Conservation (phyloP, 53 echinoderm and acorn worm species). For the Actinopyga echinites region DNA sequence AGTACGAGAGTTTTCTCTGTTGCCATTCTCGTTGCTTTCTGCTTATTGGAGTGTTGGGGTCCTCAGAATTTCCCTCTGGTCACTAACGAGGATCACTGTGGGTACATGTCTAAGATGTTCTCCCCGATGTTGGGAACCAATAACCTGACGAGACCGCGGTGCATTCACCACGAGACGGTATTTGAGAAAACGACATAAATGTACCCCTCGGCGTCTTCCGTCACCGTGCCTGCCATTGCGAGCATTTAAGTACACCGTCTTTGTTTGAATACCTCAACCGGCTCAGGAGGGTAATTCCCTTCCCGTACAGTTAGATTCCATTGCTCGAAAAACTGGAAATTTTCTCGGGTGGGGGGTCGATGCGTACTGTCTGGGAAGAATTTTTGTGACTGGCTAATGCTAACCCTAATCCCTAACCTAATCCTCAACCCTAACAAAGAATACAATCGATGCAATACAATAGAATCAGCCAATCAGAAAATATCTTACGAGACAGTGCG, state of each 20-base stretch:
- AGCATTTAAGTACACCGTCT: background rate
- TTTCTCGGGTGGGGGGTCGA: too few relatives aligned
- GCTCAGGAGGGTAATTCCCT: background rate
- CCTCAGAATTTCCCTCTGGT: too few relatives aligned
- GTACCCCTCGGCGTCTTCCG: background rate
- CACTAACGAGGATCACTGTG: background rate
- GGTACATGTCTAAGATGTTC: background rate
- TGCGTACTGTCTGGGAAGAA: too few relatives aligned
- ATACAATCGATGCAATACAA: too few relatives aligned
- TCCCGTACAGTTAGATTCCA: constrained; percentile 5
- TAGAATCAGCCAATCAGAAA: too few relatives aligned
- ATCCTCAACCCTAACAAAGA: too few relatives aligned
- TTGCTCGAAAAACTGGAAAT: constrained; percentile 13
- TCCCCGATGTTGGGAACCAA: background rate
- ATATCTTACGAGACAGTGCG: too few relatives aligned
- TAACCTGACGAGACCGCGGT: background rate
- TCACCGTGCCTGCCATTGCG: background rate
- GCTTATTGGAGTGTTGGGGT: too few relatives aligned
- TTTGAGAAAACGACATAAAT: constrained; percentile 1
- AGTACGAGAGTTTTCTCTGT: too few relatives aligned
- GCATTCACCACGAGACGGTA: background rate
- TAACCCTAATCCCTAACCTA: too few relatives aligned
- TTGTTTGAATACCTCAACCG: background rate
- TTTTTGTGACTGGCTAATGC: too few relatives aligned
- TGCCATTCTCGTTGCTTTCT: too few relatives aligned